A percentile compares a stretch with the other conserved stretches of the same genome.
phyloP scores from a whole-genome alignment of 30 jellyfish, hydroid and myxozoan species.

The Turritopsis rubra region DNA sequence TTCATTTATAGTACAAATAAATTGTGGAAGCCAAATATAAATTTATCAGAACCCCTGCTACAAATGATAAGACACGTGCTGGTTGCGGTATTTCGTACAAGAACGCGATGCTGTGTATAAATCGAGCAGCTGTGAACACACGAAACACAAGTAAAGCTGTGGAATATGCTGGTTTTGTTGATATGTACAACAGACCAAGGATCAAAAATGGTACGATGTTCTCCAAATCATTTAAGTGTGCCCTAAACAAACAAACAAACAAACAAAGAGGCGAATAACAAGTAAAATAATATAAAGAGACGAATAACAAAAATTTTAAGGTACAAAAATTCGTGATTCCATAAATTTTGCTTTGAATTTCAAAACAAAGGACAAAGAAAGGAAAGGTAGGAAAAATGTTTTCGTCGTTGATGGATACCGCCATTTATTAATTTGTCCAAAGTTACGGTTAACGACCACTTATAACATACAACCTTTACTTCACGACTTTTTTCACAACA shows the following conservation, averaged over 20 bases:
- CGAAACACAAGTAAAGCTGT: slow-evolving; percentile 50
- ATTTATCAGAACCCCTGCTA: neutral
- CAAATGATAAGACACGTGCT: neutral
- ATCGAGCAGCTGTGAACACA: slow-evolving; percentile 48
- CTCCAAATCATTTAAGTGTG: slow-evolving; percentile 60
- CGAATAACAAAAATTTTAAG: too few relatives aligned
- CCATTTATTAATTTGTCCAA: neutral
- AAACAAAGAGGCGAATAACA: neutral
- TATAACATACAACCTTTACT: too few relatives aligned
- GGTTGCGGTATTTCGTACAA: slow-evolving; percentile 17
- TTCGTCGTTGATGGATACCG: neutral
- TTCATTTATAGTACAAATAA: too few relatives aligned
- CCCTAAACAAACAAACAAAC: slow-evolving; percentile 18
- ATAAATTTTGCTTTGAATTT: too few relatives aligned
- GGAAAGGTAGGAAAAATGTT: neutral
- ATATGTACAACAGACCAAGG: slow-evolving; percentile 45
- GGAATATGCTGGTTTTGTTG: slow-evolving; percentile 39
- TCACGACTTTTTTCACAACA: too few relatives aligned
- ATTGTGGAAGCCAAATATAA: neutral
- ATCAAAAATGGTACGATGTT: slow-evolving; percentile 55
- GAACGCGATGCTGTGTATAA: slow-evolving; percentile 37
- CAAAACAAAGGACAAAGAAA: too few relatives aligned
- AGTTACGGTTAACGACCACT: neutral
- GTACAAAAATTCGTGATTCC: too few relatives aligned
- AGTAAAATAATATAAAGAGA: neutral